Evolutionary conservation across 2,888 invertebrate genomes (phyloP), one percentile per base, ranked within the genome.

Genomic region (Acrocyrtus sp.): DNA sequence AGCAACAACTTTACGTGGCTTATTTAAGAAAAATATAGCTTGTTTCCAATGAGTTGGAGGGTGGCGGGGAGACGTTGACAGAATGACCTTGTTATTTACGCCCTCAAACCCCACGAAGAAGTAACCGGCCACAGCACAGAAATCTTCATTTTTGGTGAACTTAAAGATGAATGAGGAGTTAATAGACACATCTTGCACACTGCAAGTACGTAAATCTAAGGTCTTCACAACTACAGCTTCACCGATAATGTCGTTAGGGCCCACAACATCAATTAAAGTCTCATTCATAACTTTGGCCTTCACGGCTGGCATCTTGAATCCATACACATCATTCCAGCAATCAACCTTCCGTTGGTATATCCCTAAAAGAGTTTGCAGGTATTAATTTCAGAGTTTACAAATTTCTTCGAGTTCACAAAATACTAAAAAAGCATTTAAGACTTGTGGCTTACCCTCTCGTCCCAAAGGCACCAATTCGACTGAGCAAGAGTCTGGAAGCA

Each of bases 311-410:
- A 98, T 98, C 85, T 93, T 92, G 82, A 93, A 95, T 0, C 95
- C 96, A 82, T 96, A 96, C 0, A 98, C 96, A 84, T 96, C 88
- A 19, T 94, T 91, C 97, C 97, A 98, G 84, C 92, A 96, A 50
- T 89, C 88, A 1, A 97, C 90, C 66, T 90, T 72, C n/a, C 89
- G 89, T 41, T 89, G 87, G 82, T 94, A 91, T 15, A 91, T 88
- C 8, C 89, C 90, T 85, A 85, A 22, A 83, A 87, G 83, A 72
- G 10, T 70, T n/a, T n/a, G n/a, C n/a, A n/a, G 65, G 56, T 54
- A 54, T 41, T 2, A 21, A 67, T 41, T 58, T 70, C 54, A 10
- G 53, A 51, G 27, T n/a, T 21, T 54, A 27, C n/a, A 21, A 24
- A 47, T 34, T n/a, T n/a, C n/a, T n/a, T n/a, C n/a, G n/a, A n/a